Evolutionary conservation across 2,797 vertebrate genomes (phyloP).

Genomic region (Lacerta bilineata): DNA sequence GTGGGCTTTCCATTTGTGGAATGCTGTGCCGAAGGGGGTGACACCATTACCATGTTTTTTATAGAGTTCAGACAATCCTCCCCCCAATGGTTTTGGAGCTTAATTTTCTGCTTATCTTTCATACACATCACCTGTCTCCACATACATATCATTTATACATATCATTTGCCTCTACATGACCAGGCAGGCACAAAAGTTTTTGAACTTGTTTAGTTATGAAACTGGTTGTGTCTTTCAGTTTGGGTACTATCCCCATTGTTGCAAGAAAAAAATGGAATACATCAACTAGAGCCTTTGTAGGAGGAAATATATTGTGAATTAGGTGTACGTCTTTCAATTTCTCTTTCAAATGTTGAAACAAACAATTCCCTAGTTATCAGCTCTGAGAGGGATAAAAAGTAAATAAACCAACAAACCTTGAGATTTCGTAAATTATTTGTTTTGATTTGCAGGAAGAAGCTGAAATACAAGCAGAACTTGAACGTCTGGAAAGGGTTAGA

Average conservation of each 20-base stretch:
- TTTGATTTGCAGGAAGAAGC: conserved; percentile 95
- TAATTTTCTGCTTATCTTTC: too few relatives aligned
- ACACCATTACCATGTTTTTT: too few relatives aligned
- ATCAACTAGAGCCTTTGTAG: conserved; percentile 66
- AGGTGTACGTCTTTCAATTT: conserved; percentile 55
- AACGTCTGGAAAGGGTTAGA: conserved; percentile 98
- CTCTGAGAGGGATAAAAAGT: conserved; percentile 72
- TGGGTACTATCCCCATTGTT: conserved; percentile 68
- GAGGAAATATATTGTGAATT: conserved; percentile 67
- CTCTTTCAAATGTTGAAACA: conserved; percentile 58
- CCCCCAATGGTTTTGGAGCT: too few relatives aligned
- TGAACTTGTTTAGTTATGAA: conserved; percentile 60
- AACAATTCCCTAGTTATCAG: conserved; percentile 69
- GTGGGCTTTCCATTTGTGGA: too few relatives aligned
- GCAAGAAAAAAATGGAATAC: conserved; percentile 71
- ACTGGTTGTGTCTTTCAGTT: conserved; percentile 62
- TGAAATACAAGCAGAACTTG: conserved; percentile 99
- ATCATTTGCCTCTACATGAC: conserved; percentile 55
- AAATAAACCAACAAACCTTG: conserved; percentile 69
- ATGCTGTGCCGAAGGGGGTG: too few relatives aligned
- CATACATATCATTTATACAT: too few relatives aligned
- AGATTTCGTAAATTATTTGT: conserved; percentile 74
- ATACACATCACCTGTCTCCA: too few relatives aligned
- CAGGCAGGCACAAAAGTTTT: background rate
- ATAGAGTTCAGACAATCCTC: too few relatives aligned